Evolutionary conservation across 2,113 vertebrate species (phyloP), one percentile per base, ranked within the genome.

Genomic region (Leucopsar rothschildi): DNA sequence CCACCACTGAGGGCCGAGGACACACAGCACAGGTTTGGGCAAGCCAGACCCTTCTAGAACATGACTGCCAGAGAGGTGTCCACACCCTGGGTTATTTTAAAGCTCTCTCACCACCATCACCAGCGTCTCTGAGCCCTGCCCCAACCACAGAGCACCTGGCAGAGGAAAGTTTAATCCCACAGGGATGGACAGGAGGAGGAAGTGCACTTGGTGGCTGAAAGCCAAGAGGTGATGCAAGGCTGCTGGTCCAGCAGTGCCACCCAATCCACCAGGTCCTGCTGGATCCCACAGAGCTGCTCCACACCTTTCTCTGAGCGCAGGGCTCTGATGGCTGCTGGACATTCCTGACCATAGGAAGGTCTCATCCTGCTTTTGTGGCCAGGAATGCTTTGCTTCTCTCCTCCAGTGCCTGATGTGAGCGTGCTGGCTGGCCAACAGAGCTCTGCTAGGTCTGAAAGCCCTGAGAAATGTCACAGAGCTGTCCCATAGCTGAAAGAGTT

Each of bases 91-190:
- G 49, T 88, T 96, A 88, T 86, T 96, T 94, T 95, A 91, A 82
- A 94, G 79, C n/a, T 71, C 61, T 50, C 83, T 92, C 8, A 5
- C 75, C 88, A 86, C 75, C 79, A 83, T 29, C 55, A 69, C 11
- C 55, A 72, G 55, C 2, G 33, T 93, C 11, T 81, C 52, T 2
- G 4, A 92, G 68, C 76, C 79, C 76, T 93, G 56, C 79, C 68
- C 19, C 91, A 81, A 71, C 92, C 88, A 64, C 95, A 96, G 76
- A 90, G 82, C 88, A 93, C 82, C 94, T 96, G 95, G 85, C 42
- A 8, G 82, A 83, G 40, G 66, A 70, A 91, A 88, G 47, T 81
- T 90, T 77, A 70, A 90, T 88, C 68, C 76, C 86, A 93, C 29
- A 47, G 64, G 82, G 91, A 64, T 56, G 52, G 88, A 90, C 91